These are phyloP conservation scores for Mythimna pallens DNA, from an alignment of 2,888 invertebrate species.

Conservation along the genomic window DNA sequence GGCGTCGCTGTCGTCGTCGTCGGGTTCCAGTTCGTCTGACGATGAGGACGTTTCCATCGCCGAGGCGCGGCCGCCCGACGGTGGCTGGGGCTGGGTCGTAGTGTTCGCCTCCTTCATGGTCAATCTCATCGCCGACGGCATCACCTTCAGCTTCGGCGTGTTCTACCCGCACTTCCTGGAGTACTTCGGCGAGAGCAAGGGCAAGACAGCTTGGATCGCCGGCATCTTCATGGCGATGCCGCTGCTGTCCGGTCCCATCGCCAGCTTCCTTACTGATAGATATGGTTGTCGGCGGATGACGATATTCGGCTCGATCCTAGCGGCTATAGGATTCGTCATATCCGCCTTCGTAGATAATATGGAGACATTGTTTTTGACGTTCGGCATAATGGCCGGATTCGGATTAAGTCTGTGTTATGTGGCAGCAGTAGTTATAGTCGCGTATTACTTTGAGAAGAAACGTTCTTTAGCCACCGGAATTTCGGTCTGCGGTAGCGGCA, in stretches of 20 bases:
- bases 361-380: slow-evolving; percentile 94
- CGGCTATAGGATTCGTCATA: slow-evolving; percentile 94
- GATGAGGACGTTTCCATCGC: slow-evolving; percentile 92
- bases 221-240: slow-evolving; percentile 98
- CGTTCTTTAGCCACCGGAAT: slow-evolving; percentile 96
- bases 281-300: slow-evolving; percentile 95
- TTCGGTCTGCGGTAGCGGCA: slow-evolving; percentile 96
- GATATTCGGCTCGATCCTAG: slow-evolving; percentile 94
- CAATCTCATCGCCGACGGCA: slow-evolving; percentile 97
- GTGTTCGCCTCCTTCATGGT: slow-evolving; percentile 97
- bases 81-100: slow-evolving; percentile 98
- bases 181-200: slow-evolving; percentile 95
- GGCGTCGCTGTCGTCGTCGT: slow-evolving; percentile 79
- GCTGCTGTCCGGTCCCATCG: slow-evolving; percentile 95
- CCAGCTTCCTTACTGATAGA: slow-evolving; percentile 95
- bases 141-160: slow-evolving; percentile 97
- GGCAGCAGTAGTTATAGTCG: slow-evolving; percentile 97
- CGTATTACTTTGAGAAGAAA: slow-evolving; percentile 96
- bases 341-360: slow-evolving; percentile 94
- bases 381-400: slow-evolving; percentile 95
- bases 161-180: slow-evolving; percentile 96
- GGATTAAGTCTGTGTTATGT: slow-evolving; percentile 96
- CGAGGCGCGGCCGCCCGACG: slow-evolving; percentile 95
- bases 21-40: slow-evolving; percentile 91
- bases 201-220: slow-evolving; percentile 97